Percentiles rank a stretch among this genome's conserved stretches.
These are phyloP conservation scores for Protonibea diacanthus DNA, from an alignment of 2,797 vertebrate genomes.

Conservation along the genomic window DNA sequence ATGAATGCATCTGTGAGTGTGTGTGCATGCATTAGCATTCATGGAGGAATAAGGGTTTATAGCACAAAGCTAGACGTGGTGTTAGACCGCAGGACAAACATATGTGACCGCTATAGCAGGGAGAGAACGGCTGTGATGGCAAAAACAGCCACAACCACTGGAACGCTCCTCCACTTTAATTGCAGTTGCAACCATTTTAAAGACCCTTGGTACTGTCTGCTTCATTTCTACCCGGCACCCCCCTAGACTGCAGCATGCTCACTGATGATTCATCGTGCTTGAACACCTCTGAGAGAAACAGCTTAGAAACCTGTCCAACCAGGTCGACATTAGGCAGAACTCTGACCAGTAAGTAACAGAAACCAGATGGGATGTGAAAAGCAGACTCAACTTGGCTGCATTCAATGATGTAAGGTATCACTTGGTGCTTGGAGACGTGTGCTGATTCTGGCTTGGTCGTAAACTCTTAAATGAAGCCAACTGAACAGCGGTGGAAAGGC, in stretches of 20 bases:
- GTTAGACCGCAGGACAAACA: constrained; percentile 69
- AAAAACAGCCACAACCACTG: constrained; percentile 65
- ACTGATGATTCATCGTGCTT: constrained; percentile 60
- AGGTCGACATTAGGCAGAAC: constrained; percentile 52
- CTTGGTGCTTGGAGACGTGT: constrained; percentile 51
- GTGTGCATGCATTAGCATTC: constrained; percentile 45
- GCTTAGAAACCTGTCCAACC: constrained; percentile 48
- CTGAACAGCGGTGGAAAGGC: constrained; percentile 46
- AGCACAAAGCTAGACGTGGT: constrained; percentile 52
- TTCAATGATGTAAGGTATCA: constrained; percentile 62
- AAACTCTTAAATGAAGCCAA: constrained; percentile 70
- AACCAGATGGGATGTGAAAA: constrained; percentile 73
- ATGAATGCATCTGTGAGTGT: constrained; percentile 37
- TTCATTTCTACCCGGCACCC: constrained; percentile 37
- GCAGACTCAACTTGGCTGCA: constrained; percentile 44
- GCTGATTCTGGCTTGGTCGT: constrained; percentile 58
- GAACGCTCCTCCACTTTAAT: constrained; percentile 62
- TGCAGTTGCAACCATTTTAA: constrained; percentile 62
- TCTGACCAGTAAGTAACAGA: constrained; percentile 58
- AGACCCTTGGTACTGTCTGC: constrained; percentile 36
- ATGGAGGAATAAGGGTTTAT: constrained; percentile 54
- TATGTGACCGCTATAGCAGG: constrained; percentile 51
- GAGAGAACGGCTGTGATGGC: constrained; percentile 56
- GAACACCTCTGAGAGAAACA: constrained; percentile 58
- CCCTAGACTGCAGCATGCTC: constrained; percentile 21